A percentile compares a stretch with the other conserved stretches of the same genome.
These are phyloP conservation scores for Scolopax bukidnonensis DNA, from an alignment of 2,797 vertebrate genomes.

Conservation along the genomic window DNA sequence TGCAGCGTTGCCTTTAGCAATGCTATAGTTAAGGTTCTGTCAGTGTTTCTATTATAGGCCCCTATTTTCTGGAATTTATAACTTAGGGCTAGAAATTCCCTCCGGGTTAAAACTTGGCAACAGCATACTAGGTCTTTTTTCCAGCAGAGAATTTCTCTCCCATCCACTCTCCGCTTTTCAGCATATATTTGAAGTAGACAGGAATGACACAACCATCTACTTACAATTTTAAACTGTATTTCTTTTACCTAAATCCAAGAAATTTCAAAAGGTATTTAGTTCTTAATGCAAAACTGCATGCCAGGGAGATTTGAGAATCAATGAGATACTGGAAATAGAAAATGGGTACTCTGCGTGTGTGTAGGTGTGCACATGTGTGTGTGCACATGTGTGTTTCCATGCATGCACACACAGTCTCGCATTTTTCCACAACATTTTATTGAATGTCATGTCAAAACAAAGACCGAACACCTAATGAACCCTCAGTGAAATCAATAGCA, in stretches of 20 bases:
- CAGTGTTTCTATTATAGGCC: constrained; percentile 70
- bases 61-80: constrained; percentile 75
- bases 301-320: not conserved
- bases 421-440: not conserved
- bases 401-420: not conserved
- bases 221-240: not conserved
- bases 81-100: constrained; percentile 66
- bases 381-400: not conserved
- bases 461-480: not conserved
- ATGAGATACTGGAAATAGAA: not conserved
- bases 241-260: constrained; percentile 11
- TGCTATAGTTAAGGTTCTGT: constrained; percentile 64
- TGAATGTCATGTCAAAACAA: not conserved
- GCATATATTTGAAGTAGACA: not conserved
- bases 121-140: constrained; percentile 35
- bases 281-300: not conserved
- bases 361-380: accelerated
- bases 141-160: not conserved
- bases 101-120: constrained; percentile 62
- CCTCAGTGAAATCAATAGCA: constrained; percentile 5
- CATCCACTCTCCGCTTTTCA: not conserved
- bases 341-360: not conserved
- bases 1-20: constrained; percentile 51
- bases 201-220: not conserved
- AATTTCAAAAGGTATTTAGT: not conserved